Conservation (phyloP, 2,888 invertebrate genomes). For the Apeira syringaria region DNA sequence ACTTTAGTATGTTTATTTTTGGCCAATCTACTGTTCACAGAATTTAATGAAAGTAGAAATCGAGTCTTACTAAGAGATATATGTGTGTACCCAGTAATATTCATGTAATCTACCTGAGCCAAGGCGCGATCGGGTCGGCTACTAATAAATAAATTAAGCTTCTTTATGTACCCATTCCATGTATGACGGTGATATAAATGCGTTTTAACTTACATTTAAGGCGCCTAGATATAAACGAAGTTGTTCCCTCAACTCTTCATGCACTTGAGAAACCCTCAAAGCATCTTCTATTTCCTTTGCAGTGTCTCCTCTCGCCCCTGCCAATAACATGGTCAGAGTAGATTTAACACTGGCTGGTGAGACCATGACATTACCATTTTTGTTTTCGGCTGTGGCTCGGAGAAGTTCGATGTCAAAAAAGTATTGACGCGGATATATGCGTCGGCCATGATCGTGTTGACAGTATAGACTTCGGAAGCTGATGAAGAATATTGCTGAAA, state of each 20-base stretch:
- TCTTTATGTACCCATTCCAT: too few species aligned
- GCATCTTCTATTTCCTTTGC: slow-evolving; percentile 82
- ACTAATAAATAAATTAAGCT: too few species aligned
- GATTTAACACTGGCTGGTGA: slow-evolving; percentile 88
- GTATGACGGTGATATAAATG: too few species aligned
- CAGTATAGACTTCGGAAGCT: slow-evolving; percentile 47
- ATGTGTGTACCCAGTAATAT: too few species aligned
- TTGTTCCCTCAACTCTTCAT: slow-evolving; percentile 59
- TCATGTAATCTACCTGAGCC: too few species aligned
- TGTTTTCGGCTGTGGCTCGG: slow-evolving; percentile 62
- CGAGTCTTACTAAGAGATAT: too few species aligned
- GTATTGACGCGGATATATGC: slow-evolving; percentile 61
- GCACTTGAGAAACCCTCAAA: slow-evolving; percentile 77
- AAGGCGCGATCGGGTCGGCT: too few species aligned
- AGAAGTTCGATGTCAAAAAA: slow-evolving; percentile 83
- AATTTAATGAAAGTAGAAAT: too few species aligned
- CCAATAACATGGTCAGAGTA: slow-evolving; percentile 84
- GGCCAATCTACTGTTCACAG: too few species aligned
- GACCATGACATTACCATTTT: slow-evolving; percentile 82
- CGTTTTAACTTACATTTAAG: slow-evolving; percentile 60
- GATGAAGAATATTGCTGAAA: slow-evolving; percentile 46
- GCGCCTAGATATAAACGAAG: slow-evolving; percentile 50
- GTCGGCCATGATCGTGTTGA: slow-evolving; percentile 22
- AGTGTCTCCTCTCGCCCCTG: slow-evolving; percentile 83
- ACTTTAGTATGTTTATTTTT: too few species aligned